Conservation (phyloP, 2,113 vertebrate species). For the Leptosomus discolor region DNA sequence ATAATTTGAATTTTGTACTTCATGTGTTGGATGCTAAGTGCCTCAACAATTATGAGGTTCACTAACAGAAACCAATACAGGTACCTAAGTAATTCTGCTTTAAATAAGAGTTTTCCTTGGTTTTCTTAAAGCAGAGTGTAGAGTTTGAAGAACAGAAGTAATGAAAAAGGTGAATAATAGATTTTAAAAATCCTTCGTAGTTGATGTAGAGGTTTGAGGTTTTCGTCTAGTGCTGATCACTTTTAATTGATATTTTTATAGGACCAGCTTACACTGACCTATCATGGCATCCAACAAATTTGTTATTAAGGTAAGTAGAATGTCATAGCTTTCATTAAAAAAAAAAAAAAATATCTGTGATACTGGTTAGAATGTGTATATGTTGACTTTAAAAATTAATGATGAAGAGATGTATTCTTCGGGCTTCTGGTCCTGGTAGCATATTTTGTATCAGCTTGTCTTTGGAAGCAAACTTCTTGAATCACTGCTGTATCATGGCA, state of each 20-base stretch:
- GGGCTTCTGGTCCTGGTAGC: neutral
- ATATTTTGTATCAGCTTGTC: neutral
- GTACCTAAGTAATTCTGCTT: neutral
- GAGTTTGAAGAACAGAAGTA: neutral
- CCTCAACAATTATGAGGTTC: neutral
- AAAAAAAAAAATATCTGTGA: neutral
- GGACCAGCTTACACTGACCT: slow-evolving; percentile 12
- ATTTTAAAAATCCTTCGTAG: neutral
- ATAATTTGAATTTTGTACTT: neutral
- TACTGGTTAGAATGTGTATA: neutral
- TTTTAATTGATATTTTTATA: slow-evolving; percentile 30
- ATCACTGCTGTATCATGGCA: neutral
- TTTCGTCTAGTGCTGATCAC: neutral
- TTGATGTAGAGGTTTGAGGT: neutral
- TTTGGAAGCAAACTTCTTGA: neutral
- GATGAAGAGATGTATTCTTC: neutral
- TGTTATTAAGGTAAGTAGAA: slow-evolving; percentile 73
- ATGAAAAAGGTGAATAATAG: neutral
- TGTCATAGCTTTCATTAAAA: neutral
- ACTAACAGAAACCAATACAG: neutral
- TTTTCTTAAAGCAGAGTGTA: neutral
- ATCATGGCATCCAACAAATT: slow-evolving; percentile 73
- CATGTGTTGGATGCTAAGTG: neutral
- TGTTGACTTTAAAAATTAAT: neutral
- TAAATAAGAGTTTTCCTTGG: neutral